phyloP scores from a whole-genome alignment of 2,113 vertebrate genomes.

The Perca schrenkii region DNA sequence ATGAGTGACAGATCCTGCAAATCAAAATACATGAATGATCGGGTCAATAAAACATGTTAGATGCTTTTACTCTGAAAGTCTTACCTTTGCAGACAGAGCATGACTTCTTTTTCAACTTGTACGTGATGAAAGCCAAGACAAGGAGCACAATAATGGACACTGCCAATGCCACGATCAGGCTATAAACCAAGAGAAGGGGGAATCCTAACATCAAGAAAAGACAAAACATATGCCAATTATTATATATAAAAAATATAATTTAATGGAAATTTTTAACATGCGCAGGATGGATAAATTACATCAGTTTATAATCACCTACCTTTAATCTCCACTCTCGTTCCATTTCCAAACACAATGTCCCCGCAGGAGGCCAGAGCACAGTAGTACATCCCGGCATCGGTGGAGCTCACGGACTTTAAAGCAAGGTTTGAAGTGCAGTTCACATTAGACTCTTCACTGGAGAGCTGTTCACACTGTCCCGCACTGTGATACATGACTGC shows the following conservation, averaged over 20 bases:
- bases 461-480: conserved; percentile 34
- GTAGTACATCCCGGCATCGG: conserved; percentile 63
- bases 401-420: neutral
- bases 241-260: too few relatives aligned
- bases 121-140: conserved; percentile 15
- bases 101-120: conserved; percentile 20
- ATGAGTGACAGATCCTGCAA: conserved; percentile 29
- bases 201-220: too few relatives aligned
- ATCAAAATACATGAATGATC: neutral
- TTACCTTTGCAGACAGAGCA: conserved; percentile 49
- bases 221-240: too few relatives aligned
- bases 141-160: conserved; percentile 26
- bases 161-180: conserved; percentile 28
- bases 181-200: neutral
- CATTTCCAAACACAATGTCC: conserved; percentile 65
- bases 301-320: conserved; percentile 24
- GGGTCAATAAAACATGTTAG: fast-evolving
- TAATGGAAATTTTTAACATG: neutral
- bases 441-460: neutral
- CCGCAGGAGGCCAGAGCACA: conserved; percentile 71
- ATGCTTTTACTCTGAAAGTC: neutral
- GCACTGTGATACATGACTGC: conserved; percentile 33
- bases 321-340: conserved; percentile 35
- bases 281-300: neutral
- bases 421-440: conserved; percentile 28